These are phyloP conservation scores for Scaptodrosophila latifasciaeformis DNA, from an alignment of 2,888 invertebrate species.

Conservation along the genomic window DNA sequence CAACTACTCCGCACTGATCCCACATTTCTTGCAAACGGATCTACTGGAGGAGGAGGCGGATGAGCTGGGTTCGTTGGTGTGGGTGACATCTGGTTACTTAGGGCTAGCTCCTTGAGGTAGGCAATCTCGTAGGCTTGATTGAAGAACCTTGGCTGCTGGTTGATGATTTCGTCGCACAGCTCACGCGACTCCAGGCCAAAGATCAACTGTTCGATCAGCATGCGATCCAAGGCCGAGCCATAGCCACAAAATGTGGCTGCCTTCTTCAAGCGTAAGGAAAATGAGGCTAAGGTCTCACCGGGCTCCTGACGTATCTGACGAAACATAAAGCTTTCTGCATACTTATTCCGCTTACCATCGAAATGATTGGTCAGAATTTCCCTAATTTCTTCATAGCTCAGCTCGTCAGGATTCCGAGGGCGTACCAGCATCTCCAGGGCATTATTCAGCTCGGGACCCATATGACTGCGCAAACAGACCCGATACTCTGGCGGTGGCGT, in stretches of 20 bases:
- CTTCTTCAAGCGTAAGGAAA: slow-evolving; percentile 22
- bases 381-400: neutral
- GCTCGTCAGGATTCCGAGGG: neutral
- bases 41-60: neutral
- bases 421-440: too few relatives aligned
- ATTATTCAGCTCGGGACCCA: too few relatives aligned
- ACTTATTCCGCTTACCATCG: slow-evolving; percentile 20
- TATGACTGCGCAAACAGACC: too few relatives aligned
- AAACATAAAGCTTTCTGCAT: slow-evolving; percentile 27
- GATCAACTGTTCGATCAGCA: slow-evolving; percentile 32
- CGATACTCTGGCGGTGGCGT: too few relatives aligned
- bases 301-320: slow-evolving; percentile 12
- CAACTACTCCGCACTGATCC: neutral
- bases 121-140: slow-evolving; percentile 22
- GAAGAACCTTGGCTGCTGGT: slow-evolving; percentile 15
- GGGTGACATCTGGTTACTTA: slow-evolving; percentile 4
- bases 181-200: slow-evolving; percentile 17
- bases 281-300: slow-evolving; percentile 16
- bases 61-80: neutral
- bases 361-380: slow-evolving; percentile 12
- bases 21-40: neutral
- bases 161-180: slow-evolving; percentile 26
- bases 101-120: slow-evolving; percentile 9
- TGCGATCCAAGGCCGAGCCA: slow-evolving; percentile 22
- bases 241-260: slow-evolving; percentile 26